These are phyloP conservation scores for Tachysurus fulvidraco DNA, from an alignment of 2,113 vertebrate species.

Conservation along the genomic window DNA sequence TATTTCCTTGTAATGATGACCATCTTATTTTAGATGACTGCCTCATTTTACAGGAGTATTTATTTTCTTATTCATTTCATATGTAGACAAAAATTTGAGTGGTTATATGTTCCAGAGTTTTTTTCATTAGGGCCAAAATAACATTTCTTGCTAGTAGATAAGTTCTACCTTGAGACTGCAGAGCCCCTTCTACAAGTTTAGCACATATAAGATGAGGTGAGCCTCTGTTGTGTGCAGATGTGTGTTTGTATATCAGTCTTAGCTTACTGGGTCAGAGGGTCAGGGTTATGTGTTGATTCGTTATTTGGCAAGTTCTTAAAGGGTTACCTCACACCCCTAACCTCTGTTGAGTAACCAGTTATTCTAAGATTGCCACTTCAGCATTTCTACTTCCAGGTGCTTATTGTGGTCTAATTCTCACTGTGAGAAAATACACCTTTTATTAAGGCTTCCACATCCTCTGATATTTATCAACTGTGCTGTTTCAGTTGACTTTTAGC, in stretches of 20 bases:
- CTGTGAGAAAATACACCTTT: conserved; percentile 40
- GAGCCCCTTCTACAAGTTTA: conserved; percentile 1
- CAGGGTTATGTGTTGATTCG: conserved; percentile 22
- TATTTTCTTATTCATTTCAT: background rate
- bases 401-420: background rate
- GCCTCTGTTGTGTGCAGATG: background rate
- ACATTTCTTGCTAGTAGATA: background rate
- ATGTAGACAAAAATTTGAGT: background rate
- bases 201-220: conserved; percentile 17
- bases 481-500: conserved; percentile 11
- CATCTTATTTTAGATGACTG: background rate
- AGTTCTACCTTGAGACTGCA: background rate
- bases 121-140: background rate
- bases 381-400: conserved; percentile 2
- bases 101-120: background rate
- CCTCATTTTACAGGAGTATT: background rate
- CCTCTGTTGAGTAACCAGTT: conserved; percentile 25
- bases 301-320: conserved; percentile 36
- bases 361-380: conserved; percentile 22
- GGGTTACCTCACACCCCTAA: conserved; percentile 10
- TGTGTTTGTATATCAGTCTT: background rate
- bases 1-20: background rate
- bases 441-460: conserved; percentile 47
- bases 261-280: conserved; percentile 25
- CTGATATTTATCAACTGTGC: conserved; percentile 17